Percentiles rank a stretch among this genome's conserved stretches.
Evolutionary conservation across 2,797 vertebrate genomes (phyloP).

Genomic region (Artibeus jamaicensis): DNA sequence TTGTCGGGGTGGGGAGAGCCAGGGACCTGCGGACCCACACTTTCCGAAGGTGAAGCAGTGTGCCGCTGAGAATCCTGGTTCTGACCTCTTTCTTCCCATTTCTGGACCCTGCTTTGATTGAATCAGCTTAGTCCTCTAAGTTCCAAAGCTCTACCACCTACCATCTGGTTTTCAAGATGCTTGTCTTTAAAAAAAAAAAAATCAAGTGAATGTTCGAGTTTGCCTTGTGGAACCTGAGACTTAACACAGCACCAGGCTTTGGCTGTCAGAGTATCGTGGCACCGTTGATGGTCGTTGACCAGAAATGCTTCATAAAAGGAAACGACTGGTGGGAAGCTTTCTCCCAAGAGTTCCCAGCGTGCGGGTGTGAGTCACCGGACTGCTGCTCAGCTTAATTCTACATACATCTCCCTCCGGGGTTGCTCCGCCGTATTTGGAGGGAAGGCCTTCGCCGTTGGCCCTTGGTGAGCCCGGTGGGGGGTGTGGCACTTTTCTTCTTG

Average conservation of each 20-base stretch:
- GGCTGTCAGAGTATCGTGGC: background rate
- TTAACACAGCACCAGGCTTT: background rate
- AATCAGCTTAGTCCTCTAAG: background rate
- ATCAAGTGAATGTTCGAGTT: background rate
- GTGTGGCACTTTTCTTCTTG: background rate
- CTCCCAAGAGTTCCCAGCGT: conserved; percentile 23
- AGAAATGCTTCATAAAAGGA: conserved; percentile 45
- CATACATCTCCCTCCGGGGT: background rate
- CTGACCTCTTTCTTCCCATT: background rate
- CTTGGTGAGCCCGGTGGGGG: background rate
- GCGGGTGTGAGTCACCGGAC: background rate
- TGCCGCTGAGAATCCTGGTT: background rate
- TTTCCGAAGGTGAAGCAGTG: background rate
- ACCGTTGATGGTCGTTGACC: conserved; percentile 7
- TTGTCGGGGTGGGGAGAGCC: conserved; percentile 59
- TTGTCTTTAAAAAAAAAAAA: conserved; percentile 8
- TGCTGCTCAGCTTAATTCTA: background rate
- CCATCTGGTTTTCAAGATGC: background rate
- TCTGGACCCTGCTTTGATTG: background rate
- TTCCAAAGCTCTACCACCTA: background rate
- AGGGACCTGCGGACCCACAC: conserved; percentile 64
- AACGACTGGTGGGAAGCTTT: conserved; percentile 45
- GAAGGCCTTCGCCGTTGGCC: background rate
- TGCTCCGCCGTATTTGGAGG: background rate
- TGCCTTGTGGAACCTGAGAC: background rate